A percentile compares a stretch with the other conserved stretches of the same genome.
Evolutionary conservation across 1,140 invertebrate species (phyloP).

Genomic region (Drosophila ohnishii): DNA sequence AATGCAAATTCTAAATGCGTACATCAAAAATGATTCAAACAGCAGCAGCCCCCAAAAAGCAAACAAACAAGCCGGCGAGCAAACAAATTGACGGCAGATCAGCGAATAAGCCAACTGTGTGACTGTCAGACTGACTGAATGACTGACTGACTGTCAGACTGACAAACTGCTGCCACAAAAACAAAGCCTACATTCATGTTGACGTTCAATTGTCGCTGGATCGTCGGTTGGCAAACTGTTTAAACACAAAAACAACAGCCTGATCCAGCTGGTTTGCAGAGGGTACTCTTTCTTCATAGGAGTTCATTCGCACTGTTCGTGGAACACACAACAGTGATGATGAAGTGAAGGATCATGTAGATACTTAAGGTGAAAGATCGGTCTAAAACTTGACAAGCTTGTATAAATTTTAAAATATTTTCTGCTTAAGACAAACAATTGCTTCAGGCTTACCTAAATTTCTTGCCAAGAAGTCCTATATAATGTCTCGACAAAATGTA

Average conservation of each 20-base stretch:
- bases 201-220: conserved; percentile 33
- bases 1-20: conserved; percentile 58
- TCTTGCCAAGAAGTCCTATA: too few species aligned
- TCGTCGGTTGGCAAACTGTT: conserved; percentile 27
- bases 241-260: conserved; percentile 12
- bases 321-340: not conserved
- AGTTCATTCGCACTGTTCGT: conserved; percentile 15
- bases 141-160: not conserved
- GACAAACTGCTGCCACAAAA: conserved; percentile 24
- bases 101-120: conserved; percentile 29
- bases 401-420: too few species aligned
- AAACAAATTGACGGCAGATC: conserved; percentile 41
- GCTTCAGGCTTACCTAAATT: too few species aligned
- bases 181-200: conserved; percentile 22
- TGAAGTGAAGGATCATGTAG: not conserved
- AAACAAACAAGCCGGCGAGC: conserved; percentile 33
- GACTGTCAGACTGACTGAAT: not conserved
- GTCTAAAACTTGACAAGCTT: too few species aligned
- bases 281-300: not conserved
- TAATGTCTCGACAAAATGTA: too few species aligned
- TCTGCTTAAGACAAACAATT: too few species aligned
- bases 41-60: conserved; percentile 26
- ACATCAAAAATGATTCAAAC: conserved; percentile 43
- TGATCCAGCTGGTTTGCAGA: conserved; percentile 7
- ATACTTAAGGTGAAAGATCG: not conserved